These are phyloP conservation scores for Phyto melanocephala DNA, from an alignment of 2,888 invertebrate species.

Conservation along the genomic window DNA sequence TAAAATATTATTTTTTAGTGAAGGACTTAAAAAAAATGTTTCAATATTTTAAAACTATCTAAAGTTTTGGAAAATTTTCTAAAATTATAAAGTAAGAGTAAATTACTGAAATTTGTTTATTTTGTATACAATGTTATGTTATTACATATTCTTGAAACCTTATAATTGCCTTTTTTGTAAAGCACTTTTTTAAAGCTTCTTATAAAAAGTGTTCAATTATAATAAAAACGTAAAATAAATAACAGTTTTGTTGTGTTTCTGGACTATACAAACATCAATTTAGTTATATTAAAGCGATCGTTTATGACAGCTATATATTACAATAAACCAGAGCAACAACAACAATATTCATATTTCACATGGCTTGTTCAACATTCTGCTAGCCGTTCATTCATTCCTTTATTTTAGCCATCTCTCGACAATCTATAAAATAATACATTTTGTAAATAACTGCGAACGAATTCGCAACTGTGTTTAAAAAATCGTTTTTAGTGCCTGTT, in stretches of 20 bases:
- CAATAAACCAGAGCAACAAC: constrained; percentile 22
- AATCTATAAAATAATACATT: too few species aligned
- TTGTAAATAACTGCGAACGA: neutral
- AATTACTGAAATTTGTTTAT: too few species aligned
- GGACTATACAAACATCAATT: constrained; percentile 51
- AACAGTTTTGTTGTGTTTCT: neutral
- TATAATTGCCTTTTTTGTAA: too few species aligned
- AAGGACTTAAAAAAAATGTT: too few species aligned
- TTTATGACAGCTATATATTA: constrained; percentile 57
- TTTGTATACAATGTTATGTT: too few species aligned
- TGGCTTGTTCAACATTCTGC: neutral
- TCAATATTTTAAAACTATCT: too few species aligned
- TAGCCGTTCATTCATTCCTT: neutral
- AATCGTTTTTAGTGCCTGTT: constrained; percentile 41
- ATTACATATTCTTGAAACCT: too few species aligned
- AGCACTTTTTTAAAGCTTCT: neutral
- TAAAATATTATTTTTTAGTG: too few species aligned
- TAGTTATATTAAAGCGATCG: constrained; percentile 54
- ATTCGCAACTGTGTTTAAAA: neutral
- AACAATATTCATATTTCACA: constrained; percentile 21
- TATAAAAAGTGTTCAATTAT: constrained; percentile 12
- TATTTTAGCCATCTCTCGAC: too few species aligned
- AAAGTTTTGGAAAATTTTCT: too few species aligned
- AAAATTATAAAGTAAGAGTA: too few species aligned
- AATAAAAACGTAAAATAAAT: neutral